Evolutionary conservation across 2,888 invertebrate genomes (phyloP).

Genomic region (Pammene fasciana): DNA sequence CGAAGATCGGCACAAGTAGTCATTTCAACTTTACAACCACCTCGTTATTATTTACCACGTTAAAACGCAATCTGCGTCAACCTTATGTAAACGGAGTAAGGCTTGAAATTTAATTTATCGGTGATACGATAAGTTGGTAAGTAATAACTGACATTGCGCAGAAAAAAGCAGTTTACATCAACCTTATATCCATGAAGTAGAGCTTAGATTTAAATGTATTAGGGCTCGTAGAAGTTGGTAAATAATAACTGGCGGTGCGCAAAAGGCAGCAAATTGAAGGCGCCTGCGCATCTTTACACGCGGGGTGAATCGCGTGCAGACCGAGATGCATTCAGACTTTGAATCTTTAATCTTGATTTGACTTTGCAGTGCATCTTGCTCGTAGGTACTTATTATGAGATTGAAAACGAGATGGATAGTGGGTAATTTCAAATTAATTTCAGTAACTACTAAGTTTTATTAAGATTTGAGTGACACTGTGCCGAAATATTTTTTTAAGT

Average conservation of each 20-base stretch:
- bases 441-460: no score
- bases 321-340: not conserved
- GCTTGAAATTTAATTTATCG: not conserved
- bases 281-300: slow-evolving; percentile 33
- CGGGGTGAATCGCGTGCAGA: slow-evolving; percentile 22
- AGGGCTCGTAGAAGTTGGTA: slow-evolving; percentile 42
- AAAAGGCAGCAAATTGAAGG: slow-evolving; percentile 40
- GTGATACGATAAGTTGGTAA: slow-evolving; percentile 42
- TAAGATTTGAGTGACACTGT: no score
- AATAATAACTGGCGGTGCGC: slow-evolving; percentile 50
- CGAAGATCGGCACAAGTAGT: slow-evolving; percentile 56
- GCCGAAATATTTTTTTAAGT: no score
- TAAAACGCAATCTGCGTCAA: slow-evolving; percentile 19
- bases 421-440: no score
- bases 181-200: slow-evolving; percentile 30
- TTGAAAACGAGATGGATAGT: no score
- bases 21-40: slow-evolving; percentile 59
- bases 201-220: not conserved
- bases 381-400: no score
- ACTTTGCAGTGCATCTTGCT: no score
- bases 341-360: not conserved
- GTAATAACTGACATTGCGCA: slow-evolving; percentile 50
- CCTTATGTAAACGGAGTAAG: slow-evolving; percentile 30
- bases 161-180: slow-evolving; percentile 19
- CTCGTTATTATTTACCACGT: slow-evolving; percentile 50